phyloP scores from a whole-genome alignment of 2,113 vertebrate species.

The Eudyptes chrysolophus region DNA sequence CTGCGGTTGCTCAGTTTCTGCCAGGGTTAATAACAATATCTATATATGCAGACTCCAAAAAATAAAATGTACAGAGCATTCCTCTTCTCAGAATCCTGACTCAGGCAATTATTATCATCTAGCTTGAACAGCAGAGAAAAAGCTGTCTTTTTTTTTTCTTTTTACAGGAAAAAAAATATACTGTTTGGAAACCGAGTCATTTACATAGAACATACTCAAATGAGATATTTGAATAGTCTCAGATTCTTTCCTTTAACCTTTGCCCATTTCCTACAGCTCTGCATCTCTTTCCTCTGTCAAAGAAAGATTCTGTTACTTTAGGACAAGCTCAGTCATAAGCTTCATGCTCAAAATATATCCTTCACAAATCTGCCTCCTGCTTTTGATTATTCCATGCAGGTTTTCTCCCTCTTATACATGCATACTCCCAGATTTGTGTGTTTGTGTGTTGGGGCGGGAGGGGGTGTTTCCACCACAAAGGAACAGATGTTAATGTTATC shows the following conservation, averaged over 20 bases:
- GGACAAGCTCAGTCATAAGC: not conserved
- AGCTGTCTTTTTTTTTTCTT: no score
- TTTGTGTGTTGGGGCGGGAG: not conserved
- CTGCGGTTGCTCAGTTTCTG: conserved; percentile 32
- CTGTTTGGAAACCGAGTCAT: not conserved
- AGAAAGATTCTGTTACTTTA: not conserved
- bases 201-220: not conserved
- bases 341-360: not conserved
- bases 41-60: not conserved
- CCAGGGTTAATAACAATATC: not conserved
- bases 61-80: not conserved
- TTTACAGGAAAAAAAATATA: not conserved
- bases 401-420: not conserved
- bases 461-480: not conserved
- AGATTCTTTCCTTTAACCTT: not conserved
- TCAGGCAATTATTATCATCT: not conserved
- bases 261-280: not conserved
- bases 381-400: not conserved
- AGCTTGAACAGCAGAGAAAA: not conserved
- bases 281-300: not conserved
- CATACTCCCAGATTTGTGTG: not conserved
- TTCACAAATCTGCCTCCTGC: not conserved
- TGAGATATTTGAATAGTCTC: not conserved
- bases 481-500: not conserved
- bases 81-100: not conserved